Conservation (phyloP, 1,140 invertebrate genomes). For the Bombus picipes region DNA sequence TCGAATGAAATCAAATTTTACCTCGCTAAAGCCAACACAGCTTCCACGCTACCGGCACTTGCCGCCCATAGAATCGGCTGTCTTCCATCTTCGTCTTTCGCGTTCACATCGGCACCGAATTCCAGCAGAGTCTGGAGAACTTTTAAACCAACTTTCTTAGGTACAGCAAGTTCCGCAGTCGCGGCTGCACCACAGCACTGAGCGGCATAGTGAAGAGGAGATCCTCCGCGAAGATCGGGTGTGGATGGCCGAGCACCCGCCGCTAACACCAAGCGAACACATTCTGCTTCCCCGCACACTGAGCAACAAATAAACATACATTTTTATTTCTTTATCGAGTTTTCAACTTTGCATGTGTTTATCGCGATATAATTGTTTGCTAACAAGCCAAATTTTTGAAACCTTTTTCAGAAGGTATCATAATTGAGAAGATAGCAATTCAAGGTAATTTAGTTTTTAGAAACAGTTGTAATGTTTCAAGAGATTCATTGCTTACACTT, state of each 20-base stretch:
- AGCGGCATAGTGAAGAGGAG: slow-evolving; percentile 97
- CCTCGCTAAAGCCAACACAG: slow-evolving; percentile 92
- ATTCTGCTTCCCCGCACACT: slow-evolving; percentile 96
- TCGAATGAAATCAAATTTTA: slow-evolving; percentile 77
- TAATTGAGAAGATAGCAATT: too few relatives aligned
- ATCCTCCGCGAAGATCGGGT: slow-evolving; percentile 96
- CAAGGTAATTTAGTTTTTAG: too few relatives aligned
- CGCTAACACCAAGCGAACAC: slow-evolving; percentile 91
- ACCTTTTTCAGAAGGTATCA: too few relatives aligned
- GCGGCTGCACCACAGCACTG: slow-evolving; percentile 94
- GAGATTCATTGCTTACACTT: too few relatives aligned
- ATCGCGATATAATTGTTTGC: too few relatives aligned
- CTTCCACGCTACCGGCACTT: slow-evolving; percentile 96
- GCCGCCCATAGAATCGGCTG: slow-evolving; percentile 98
- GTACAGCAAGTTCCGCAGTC: slow-evolving; percentile 85
- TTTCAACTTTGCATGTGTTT: not conserved
- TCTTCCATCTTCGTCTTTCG: slow-evolving; percentile 94
- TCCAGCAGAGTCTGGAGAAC: slow-evolving; percentile 93
- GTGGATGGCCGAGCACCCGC: slow-evolving; percentile 92
- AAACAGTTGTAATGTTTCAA: too few relatives aligned
- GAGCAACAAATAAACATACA: slow-evolving; percentile 13
- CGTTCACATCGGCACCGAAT: slow-evolving; percentile 91
- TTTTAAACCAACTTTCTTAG: slow-evolving; percentile 87
- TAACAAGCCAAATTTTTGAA: too few relatives aligned
- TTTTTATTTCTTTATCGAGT: not conserved